A percentile compares a stretch with the other conserved stretches of the same genome.
phyloP scores from a whole-genome alignment of 1,140 invertebrate genomes.

The Drosophila pseudoananassae region DNA sequence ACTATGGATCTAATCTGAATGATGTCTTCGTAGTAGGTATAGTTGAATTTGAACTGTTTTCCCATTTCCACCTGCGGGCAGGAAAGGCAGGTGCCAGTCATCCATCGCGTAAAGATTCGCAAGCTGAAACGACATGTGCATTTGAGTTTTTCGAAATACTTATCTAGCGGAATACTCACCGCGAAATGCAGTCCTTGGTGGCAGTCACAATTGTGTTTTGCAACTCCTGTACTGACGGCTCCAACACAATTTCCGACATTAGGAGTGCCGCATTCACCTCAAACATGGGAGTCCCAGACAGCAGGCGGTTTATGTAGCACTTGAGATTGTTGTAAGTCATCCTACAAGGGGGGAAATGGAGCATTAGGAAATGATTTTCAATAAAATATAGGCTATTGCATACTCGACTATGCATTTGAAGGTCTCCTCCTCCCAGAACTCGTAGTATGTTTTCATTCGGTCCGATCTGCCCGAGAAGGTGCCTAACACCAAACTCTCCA shows the following conservation, averaged over 20 bases:
- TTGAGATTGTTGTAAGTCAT: slow-evolving; percentile 88
- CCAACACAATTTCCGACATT: slow-evolving; percentile 89
- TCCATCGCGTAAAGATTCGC: slow-evolving; percentile 92
- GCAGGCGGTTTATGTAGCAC: slow-evolving; percentile 88
- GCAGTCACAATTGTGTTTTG: slow-evolving; percentile 89
- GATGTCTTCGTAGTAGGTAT: slow-evolving; percentile 92
- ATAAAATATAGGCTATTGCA: background rate
- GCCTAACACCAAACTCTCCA: slow-evolving; percentile 90
- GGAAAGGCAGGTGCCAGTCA: slow-evolving; percentile 91
- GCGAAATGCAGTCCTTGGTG: slow-evolving; percentile 88
- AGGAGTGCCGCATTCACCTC: slow-evolving; percentile 90
- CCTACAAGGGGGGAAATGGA: slow-evolving; percentile 17
- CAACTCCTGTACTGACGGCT: slow-evolving; percentile 90
- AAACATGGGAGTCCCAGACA: slow-evolving; percentile 88
- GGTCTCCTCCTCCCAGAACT: slow-evolving; percentile 89
- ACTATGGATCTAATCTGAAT: slow-evolving; percentile 86
- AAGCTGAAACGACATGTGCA: slow-evolving; percentile 84
- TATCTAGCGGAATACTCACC: slow-evolving; percentile 68
- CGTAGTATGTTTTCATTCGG: slow-evolving; percentile 89
- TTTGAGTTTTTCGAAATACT: background rate
- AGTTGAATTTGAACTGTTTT: slow-evolving; percentile 86
- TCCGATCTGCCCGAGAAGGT: slow-evolving; percentile 87
- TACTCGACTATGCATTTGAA: slow-evolving; percentile 86
- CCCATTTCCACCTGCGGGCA: slow-evolving; percentile 85
- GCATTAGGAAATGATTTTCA: too few species aligned